Base-by-base conservation (phyloP, 1,140 invertebrate species). In the Drusus annulatus region DNA sequence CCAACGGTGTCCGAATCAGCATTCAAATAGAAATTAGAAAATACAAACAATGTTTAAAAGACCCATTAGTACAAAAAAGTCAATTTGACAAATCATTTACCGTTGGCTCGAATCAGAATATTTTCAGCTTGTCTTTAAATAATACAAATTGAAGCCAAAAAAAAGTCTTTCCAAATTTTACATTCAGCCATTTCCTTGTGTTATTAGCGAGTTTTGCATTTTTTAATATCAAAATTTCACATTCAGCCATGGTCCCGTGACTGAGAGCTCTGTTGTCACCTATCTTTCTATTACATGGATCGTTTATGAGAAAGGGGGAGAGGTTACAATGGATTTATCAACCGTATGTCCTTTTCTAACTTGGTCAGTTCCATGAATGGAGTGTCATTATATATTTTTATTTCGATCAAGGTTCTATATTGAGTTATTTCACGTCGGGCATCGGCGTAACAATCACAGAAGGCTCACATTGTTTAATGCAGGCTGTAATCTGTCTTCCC, bases 31-130 rank as follows among this genome's bases (percentile, higher is more conserved):
- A 45, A 17, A 21, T 69, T 51, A 50, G 17, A 69, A 68, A 68
- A 69, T 3, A 69, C 65, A 69, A 69, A 69, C 17, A 69, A n/a
- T 21, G 13, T 69, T 69, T 36, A 3, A 45, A 19, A 36, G 45
- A 68, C 17, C 65, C 65, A 45, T 69, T 69, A 69, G 65, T 50
- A 10, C 21, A 50, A 69, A 10, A 15, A 50, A 69, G 65, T 69
- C 65, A 69, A 69, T 69, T n/a, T 21, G 65, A 69, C 21, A 69
- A 17, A 17, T 25, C n/a, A 13, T 50, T 50, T 36, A 31, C 63
- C 63, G 63, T 45, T 68, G 63, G 63, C 28, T 16, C 23, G 63
- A 17, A 6, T n/a, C n/a, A 2, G 16, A 6, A 17, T 17, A 6
- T 68, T 31, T 31, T 36, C 6, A 3, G 63, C 16, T 68, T 16